Conservation (phyloP, 2,888 invertebrate species). For the Lumbricus terrestris region DNA sequence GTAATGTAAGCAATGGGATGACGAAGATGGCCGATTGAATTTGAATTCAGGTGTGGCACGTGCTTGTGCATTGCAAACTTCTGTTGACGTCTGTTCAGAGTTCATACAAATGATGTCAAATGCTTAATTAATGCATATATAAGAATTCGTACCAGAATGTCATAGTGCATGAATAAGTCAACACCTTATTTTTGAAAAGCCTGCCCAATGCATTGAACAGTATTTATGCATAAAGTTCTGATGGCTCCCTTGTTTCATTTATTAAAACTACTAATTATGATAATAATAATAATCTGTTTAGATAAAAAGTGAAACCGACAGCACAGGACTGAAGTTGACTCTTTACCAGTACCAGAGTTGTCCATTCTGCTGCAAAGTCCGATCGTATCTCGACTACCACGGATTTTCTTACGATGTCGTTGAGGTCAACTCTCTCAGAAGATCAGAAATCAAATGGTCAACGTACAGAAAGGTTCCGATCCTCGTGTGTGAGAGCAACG, state of each 20-base stretch:
- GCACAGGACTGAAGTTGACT: slow-evolving; percentile 67
- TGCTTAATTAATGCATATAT: too few species aligned
- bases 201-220: too few species aligned
- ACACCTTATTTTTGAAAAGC: too few species aligned
- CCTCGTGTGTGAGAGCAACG: slow-evolving; percentile 13
- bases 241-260: too few species aligned
- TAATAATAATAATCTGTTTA: slow-evolving; percentile 22
- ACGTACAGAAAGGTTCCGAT: slow-evolving; percentile 70
- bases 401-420: slow-evolving; percentile 92
- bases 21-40: too few species aligned
- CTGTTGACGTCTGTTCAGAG: too few species aligned
- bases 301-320: slow-evolving; percentile 40
- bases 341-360: slow-evolving; percentile 96
- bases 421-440: slow-evolving; percentile 92
- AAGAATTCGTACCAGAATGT: too few species aligned
- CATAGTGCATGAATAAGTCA: too few species aligned
- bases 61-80: too few species aligned
- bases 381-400: slow-evolving; percentile 74
- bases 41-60: too few species aligned
- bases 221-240: not conserved
- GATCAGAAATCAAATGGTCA: slow-evolving; percentile 89
- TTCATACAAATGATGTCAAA: too few species aligned
- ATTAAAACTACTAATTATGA: not conserved
- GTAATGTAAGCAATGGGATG: too few species aligned
- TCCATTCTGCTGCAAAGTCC: slow-evolving; percentile 89